Base-by-base conservation (phyloP, 2,888 invertebrate species). In the Mechanitis mazaeus region DNA sequence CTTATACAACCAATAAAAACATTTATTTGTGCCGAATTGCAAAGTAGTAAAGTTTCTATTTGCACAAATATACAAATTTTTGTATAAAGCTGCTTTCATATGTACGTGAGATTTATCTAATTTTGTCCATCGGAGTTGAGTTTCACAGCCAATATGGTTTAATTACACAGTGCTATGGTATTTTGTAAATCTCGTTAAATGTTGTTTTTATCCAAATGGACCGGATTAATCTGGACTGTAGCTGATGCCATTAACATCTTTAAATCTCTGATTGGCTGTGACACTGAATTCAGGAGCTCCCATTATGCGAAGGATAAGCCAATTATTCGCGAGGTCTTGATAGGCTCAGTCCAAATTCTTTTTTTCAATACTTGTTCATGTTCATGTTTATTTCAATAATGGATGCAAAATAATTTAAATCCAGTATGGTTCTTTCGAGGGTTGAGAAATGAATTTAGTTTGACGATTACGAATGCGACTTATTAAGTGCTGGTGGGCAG, bases 221-320 rank as follows among this genome's bases (percentile, higher is more conserved):
- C 42, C 3, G 42, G 6, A 55, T 55, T 55, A 33, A 55, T 31
- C n/a, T 7, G 54, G 54, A 35, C 50, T 28, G 9, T 50, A 31
- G 28, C 50, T 50, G 50, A 50, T 11, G 31, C 7, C 50, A 50
- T 50, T 31, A 31, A 50, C 50, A 31, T 31, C 69, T 68, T 65
- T 63, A 54, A 66, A 65, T 63, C 66, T 61, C 59, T 69, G 68
- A 70, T 71, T 71, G 69, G 63, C 64, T 68, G 63, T 65, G 68
- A 68, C 66, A 67, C 61, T 58, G 69, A 67, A 64, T 64, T 65
- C 68, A 64, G 61, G 61, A 68, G 66, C 69, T 62, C 69, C 72
- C 73, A 73, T 73, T 71, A 73, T 67, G 65, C 66, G 68, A 69
- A 71, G 70, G 70, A 73, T 71, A 73, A 74, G 69, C 72, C 72